Conservation (phyloP, 2,797 vertebrate species). For the Denticeps clupeoides region DNA sequence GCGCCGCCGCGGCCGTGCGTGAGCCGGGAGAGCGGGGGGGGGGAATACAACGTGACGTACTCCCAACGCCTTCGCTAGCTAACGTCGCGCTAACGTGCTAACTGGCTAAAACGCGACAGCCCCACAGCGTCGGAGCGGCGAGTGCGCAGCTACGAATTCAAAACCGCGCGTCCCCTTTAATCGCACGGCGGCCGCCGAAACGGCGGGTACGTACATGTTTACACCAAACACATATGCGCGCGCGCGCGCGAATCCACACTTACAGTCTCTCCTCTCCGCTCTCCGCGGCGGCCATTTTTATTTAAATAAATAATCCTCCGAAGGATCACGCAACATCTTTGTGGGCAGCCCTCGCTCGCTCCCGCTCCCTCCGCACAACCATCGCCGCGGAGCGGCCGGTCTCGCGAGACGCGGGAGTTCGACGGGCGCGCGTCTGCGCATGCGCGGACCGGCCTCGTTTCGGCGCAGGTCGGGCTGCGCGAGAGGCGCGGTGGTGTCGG, state of each 20-base stretch:
- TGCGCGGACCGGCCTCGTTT: conserved; percentile 24
- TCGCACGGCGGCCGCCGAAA: background rate
- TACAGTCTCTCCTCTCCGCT: conserved; percentile 77
- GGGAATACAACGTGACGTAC: conserved; percentile 62
- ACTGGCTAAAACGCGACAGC: conserved; percentile 46
- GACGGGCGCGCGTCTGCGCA: background rate
- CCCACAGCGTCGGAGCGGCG: conserved; percentile 43
- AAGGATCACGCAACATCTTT: conserved; percentile 71
- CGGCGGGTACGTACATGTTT: too few relatives aligned
- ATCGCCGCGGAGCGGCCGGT: conserved; percentile 39
- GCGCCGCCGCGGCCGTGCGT: conserved; percentile 31
- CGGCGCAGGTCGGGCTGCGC: too few relatives aligned
- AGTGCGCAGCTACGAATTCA: conserved; percentile 41
- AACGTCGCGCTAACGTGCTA: conserved; percentile 38
- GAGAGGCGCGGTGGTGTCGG: too few relatives aligned
- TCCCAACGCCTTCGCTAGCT: conserved; percentile 53
- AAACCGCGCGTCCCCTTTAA: too few relatives aligned
- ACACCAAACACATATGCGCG: too few relatives aligned
- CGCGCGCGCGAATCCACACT: conserved; percentile 65
- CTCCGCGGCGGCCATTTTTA: conserved; percentile 83
- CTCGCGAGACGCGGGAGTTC: conserved; percentile 8
- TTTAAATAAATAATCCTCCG: conserved; percentile 77
- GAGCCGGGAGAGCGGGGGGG: conserved; percentile 34
- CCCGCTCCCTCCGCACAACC: conserved; percentile 49
- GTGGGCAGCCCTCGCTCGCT: conserved; percentile 53